Evolutionary conservation across 2,797 vertebrate genomes (phyloP), one percentile per base, ranked within the genome.

Genomic region (Ptychobarbus kaznakovi): DNA sequence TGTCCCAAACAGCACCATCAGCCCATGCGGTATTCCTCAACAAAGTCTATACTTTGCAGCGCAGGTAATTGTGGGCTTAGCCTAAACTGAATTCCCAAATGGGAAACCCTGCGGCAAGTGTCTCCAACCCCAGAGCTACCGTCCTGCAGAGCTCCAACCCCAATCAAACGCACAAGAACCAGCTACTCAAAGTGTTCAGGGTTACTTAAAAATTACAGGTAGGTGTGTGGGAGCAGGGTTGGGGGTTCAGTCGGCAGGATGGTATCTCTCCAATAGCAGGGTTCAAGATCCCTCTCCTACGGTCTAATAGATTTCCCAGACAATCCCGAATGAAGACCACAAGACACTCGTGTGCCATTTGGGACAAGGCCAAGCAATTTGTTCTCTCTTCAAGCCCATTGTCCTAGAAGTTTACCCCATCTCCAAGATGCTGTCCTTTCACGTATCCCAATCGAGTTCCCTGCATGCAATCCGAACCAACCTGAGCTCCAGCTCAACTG

Each of bases 401-500:
- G 58, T 42, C 32, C n/a, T 40, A 32, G 1, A 68, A 49, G 22
- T 38, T 49, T 81, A 49, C 28, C 15, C 46, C 44, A 79, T 65
- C 44, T 82, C 76, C 69, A 84, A 13, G 58, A 18, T 28, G 11
- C 3, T 32, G 22, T 28, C 58, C 15, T 73, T 90, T 99, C 96
- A 99, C 96, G 97, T 99, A 91, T 98, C 97, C 98, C 97, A 99
- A 94, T 96, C 96, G 90, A 96, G 96, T 92, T 99, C 97, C 91
- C 96, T 96, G 95, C 97, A 99, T 82, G 98, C 97, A 42, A 99
- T 99, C 85, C 96, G 96, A 87, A 99, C 97, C 92, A 99, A 94
- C 44, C 97, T 94, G 53, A 99, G 96, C 91, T 99, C 97, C 79
- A 99, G 95, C 88, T 98, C 97, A 20, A 98, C 96, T 73, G 97